Evolutionary conservation across 2,888 invertebrate genomes (phyloP), one percentile per base, ranked within the genome.

Genomic region (Rotaria macrura): DNA sequence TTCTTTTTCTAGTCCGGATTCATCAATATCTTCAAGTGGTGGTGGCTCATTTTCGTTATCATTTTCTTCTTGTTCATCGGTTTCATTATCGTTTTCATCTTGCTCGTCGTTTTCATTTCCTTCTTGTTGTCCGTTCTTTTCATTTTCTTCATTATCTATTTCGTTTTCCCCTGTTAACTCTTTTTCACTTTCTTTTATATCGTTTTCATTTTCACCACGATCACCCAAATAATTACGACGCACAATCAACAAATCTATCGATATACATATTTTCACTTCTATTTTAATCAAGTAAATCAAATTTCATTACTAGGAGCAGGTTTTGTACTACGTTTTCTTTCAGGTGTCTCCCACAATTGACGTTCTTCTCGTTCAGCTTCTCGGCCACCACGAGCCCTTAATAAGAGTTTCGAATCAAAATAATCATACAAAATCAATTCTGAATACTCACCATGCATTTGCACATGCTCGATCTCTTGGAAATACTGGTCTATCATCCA

Each of bases 401-500:
- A 29, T 17, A n/a, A 14, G 25, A 23, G 52, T 25, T 84, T 40
- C 2, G 12, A 52, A 2, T 84, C 0, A 54, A 20, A 14, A 38
- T 25, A 49, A 49, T 2, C 17, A 17, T 49, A 49, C 49, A 49
- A 38, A 23, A 40, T 10, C n/a, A 3, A 38, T 10, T 25, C 49
- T 23, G 2, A 29, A 87, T 12, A 87, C 89, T 90, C 93, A 94
- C 96, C 97, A 97, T n/a, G 97, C 96, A 91, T 95, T 95, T 0
- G 95, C 95, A 90, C 96, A 96, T 0, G 95, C 95, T 87, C 97
- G 93, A 90, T 97, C 97, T 85, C 94, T 93, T 0, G 95, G 94
- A 91, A 96, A 96, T 34, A 97, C 94, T 0, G 97, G 97, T 38
- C 96, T 92, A 89, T 95, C 95, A 91, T 97, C 97, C 88, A 97